Evolutionary conservation across 2,888 invertebrate genomes (phyloP).

Genomic region (Sinohyriopsis cumingii): DNA sequence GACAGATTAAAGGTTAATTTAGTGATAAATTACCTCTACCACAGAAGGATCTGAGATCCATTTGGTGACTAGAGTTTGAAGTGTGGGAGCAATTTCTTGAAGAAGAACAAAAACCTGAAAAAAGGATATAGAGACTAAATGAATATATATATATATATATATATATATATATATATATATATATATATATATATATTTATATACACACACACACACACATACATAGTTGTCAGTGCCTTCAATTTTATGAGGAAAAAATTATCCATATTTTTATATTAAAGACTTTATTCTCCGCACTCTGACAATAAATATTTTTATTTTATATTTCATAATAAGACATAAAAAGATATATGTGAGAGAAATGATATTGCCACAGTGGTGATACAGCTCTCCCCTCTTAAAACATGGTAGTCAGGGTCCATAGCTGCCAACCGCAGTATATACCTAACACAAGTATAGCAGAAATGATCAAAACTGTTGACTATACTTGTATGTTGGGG

Average conservation of each 20-base stretch:
- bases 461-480: no score
- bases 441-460: no score
- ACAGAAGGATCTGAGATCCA: conserved; percentile 80
- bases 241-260: neutral
- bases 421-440: no score
- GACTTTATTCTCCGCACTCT: no score
- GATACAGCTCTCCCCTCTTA: no score
- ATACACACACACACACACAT: neutral
- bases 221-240: neutral
- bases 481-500: no score
- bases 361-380: no score
- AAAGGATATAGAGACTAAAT: neutral
- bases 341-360: no score
- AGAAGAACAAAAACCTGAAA: conserved; percentile 65
- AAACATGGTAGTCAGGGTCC: no score
- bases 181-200: neutral
- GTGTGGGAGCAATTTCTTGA: conserved; percentile 63
- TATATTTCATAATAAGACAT: no score
- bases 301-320: no score
- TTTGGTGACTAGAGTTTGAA: conserved; percentile 72
- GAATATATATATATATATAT: neutral
- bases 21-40: conserved; percentile 76
- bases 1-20: neutral
- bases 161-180: neutral
- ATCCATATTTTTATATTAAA: no score